Evolutionary conservation across 2,113 vertebrate genomes (phyloP), one percentile per base, ranked within the genome.

Genomic region (Chloropsis cyanopogon): DNA sequence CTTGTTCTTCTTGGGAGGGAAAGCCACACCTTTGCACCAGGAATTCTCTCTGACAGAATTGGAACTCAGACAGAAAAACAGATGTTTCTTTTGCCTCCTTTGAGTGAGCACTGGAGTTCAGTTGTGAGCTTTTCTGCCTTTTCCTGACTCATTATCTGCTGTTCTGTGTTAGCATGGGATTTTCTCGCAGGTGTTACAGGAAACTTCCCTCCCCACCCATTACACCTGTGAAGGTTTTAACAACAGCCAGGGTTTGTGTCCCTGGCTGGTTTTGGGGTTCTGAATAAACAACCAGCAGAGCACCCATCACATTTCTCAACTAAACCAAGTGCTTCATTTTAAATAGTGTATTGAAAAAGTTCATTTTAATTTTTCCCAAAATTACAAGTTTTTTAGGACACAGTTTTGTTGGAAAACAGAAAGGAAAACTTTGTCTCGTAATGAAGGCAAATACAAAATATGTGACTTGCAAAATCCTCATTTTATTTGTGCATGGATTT

Each of bases 11-110:
- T 86, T 52, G 92, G 69, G 61, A 94, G 88, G 88, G 90, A 90
- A 93, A 82, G 88, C 90, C 86, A 82, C 85, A 90, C 90, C 86
- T 97, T 63, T 86, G 83, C 71, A 88, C 5, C 76, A 72, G 84
- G 82, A 89, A 92, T 47, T 90, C 22, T 56, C 13, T 83, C 82
- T 77, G 53, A 37, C 64, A 76, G 90, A 60, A 25, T 0, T 78
- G 64, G 71, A 90, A 64, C 41, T 88, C 42, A 22, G 63, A 54
- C 44, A 85, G 68, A 66, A 93, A 78, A 78, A 2, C 53, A 90
- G 59, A 66, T 88, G 68, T 49, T 82, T 78, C 37, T 88, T 81
- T 52, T 93, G 52, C 69, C 35, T 86, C 46, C 1, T 31, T 46
- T 63, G 65, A 19, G 50, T 33, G 24, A 95, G 49, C 18, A 1